Evolutionary conservation across 2,797 vertebrate species (phyloP).

Genomic region (Prunella strophiata): DNA sequence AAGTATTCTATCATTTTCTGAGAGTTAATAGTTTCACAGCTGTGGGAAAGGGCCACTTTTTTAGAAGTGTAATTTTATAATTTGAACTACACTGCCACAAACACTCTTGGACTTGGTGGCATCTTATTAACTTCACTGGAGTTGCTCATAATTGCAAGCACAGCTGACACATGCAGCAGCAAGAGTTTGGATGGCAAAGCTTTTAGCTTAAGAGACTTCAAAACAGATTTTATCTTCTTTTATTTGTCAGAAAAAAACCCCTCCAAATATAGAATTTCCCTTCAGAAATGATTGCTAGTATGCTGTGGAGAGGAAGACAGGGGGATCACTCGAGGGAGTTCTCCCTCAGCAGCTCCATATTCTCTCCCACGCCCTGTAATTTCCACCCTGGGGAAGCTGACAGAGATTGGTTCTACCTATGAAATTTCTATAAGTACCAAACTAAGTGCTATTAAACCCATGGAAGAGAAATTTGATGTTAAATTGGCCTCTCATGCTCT

Average conservation of each 20-base stretch:
- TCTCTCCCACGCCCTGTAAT: constrained; percentile 46
- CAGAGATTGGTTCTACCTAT: constrained; percentile 50
- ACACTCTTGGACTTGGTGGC: neutral
- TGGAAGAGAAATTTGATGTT: constrained; percentile 60
- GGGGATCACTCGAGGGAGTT: constrained; percentile 42
- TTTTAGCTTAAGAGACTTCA: constrained; percentile 1
- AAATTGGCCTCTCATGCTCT: constrained; percentile 54
- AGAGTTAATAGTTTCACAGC: neutral
- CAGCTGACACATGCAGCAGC: neutral
- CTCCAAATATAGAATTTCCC: neutral
- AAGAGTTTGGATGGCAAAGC: neutral
- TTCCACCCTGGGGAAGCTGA: constrained; percentile 54
- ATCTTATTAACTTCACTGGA: neutral
- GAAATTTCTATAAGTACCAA: constrained; percentile 65
- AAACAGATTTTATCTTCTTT: neutral
- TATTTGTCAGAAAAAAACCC: neutral
- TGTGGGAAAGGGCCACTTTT: neutral
- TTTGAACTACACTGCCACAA: neutral
- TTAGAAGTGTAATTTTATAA: neutral
- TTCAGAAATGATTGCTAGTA: constrained; percentile 30
- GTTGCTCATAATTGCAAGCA: neutral
- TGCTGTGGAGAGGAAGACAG: neutral
- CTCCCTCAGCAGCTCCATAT: constrained; percentile 37
- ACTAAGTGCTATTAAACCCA: constrained; percentile 67
- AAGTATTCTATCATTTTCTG: neutral